Percentiles rank a stretch among this genome's conserved stretches.
Conservation (phyloP, 2,797 vertebrate species). For the Xenops minutus region DNA sequence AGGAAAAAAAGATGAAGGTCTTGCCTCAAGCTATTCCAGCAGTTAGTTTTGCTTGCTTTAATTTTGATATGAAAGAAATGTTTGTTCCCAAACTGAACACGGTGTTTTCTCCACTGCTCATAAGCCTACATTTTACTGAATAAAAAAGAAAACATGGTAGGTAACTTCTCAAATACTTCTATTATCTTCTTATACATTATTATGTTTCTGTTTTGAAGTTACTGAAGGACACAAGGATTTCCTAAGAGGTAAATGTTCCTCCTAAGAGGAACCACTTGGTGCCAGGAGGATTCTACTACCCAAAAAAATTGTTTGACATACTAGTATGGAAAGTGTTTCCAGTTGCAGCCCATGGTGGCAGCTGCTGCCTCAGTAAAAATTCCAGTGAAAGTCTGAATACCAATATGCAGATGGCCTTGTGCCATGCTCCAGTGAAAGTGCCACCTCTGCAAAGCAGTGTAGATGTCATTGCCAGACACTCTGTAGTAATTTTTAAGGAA, state of each 20-base stretch:
- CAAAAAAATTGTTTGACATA: not conserved
- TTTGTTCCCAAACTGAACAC: not conserved
- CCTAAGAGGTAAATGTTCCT: not conserved
- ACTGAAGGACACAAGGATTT: not conserved
- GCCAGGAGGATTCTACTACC: not conserved
- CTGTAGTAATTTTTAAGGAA: not conserved
- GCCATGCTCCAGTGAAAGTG: not conserved
- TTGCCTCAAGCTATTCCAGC: constrained; percentile 21
- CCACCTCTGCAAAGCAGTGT: not conserved
- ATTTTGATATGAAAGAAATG: not conserved
- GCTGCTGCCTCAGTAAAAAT: not conserved
- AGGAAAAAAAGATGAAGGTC: not conserved
- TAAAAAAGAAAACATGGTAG: constrained; percentile 27
- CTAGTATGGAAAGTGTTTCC: not conserved
- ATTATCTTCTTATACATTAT: not conserved
- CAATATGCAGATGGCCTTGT: not conserved
- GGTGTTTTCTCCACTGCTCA: not conserved
- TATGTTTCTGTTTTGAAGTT: not conserved
- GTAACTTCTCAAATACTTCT: not conserved
- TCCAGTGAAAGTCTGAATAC: not conserved
- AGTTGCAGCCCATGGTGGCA: not conserved
- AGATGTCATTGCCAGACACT: not conserved
- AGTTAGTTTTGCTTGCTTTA: constrained; percentile 37
- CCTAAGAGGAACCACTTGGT: not conserved
- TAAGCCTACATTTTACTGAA: constrained; percentile 4